These are phyloP conservation scores for Frankliniella intonsa DNA, from an alignment of 2,888 invertebrate genomes.

Conservation along the genomic window DNA sequence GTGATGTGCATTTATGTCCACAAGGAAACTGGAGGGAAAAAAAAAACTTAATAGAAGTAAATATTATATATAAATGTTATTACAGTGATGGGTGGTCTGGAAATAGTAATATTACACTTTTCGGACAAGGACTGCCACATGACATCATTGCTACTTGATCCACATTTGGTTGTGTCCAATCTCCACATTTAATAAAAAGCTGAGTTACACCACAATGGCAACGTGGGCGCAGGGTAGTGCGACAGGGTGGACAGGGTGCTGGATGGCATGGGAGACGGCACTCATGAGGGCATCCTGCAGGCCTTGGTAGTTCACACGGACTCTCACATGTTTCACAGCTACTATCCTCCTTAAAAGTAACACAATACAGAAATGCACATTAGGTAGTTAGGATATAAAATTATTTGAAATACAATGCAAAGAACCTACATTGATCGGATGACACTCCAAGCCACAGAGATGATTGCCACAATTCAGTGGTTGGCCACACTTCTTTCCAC, in stretches of 20 bases:
- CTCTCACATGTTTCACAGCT: slow-evolving; percentile 56
- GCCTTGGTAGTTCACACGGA: slow-evolving; percentile 60
- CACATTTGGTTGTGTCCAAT: slow-evolving; percentile 54
- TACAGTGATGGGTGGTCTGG: no score
- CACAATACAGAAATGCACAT: background rate
- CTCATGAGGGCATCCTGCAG: slow-evolving; percentile 67
- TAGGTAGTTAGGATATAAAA: slow-evolving; percentile 30
- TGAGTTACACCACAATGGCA: slow-evolving; percentile 82
- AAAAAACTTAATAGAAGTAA: background rate
- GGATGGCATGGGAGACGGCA: slow-evolving; percentile 70
- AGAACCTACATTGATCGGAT: slow-evolving; percentile 51
- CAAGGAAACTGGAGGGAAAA: slow-evolving; percentile 61
- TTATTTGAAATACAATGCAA: slow-evolving; percentile 18
- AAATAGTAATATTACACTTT: slow-evolving; percentile 55
- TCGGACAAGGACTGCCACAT: slow-evolving; percentile 84
- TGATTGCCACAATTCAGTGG: slow-evolving; percentile 74
- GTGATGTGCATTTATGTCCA: slow-evolving; percentile 72
- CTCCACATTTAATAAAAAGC: slow-evolving; percentile 67
- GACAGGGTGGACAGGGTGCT: slow-evolving; percentile 70
- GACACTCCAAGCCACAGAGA: slow-evolving; percentile 66
- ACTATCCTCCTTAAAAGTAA: slow-evolving; percentile 28
- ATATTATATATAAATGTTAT: slow-evolving; percentile 25
- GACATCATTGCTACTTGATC: slow-evolving; percentile 46
- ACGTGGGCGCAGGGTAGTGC: slow-evolving; percentile 59
- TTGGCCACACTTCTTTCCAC: slow-evolving; percentile 72